phyloP scores from a whole-genome alignment of 1,140 invertebrate genomes.

The Zophobas morio region DNA sequence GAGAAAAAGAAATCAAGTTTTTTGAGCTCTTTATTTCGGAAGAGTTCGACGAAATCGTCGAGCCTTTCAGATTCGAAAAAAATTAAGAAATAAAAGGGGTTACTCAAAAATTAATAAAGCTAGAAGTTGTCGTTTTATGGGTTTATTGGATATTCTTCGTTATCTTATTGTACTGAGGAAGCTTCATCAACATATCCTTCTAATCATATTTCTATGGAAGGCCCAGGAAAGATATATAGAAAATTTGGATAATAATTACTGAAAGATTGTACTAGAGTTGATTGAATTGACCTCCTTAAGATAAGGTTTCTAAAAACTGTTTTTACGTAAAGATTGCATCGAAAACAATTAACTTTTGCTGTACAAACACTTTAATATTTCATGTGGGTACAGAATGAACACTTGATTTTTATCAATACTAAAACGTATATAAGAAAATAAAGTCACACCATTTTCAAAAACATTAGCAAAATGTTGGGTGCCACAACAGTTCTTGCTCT shows the following conservation, averaged over 20 bases:
- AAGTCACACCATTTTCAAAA: too few species aligned
- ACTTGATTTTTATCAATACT: slow-evolving; percentile 17
- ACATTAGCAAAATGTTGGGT: too few species aligned
- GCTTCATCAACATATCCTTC: too few species aligned
- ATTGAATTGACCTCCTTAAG: too few species aligned
- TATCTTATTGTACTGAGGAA: too few species aligned
- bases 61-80: neutral
- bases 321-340: neutral
- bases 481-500: neutral
- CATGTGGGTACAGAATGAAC: neutral
- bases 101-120: neutral
- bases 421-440: slow-evolving; percentile 8
- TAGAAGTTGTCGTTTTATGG: too few species aligned
- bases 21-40: slow-evolving; percentile 4
- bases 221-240: too few species aligned
- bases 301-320: too few species aligned
- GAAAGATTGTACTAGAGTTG: too few species aligned
- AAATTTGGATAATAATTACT: too few species aligned
- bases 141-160: too few species aligned
- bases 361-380: neutral
- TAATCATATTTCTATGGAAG: too few species aligned
- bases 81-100: neutral
- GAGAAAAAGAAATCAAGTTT: slow-evolving; percentile 1
- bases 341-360: slow-evolving; percentile 25
- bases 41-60: neutral